Evolutionary conservation across 2,888 invertebrate species (phyloP).

Genomic region (Drosophila phalerata): DNA sequence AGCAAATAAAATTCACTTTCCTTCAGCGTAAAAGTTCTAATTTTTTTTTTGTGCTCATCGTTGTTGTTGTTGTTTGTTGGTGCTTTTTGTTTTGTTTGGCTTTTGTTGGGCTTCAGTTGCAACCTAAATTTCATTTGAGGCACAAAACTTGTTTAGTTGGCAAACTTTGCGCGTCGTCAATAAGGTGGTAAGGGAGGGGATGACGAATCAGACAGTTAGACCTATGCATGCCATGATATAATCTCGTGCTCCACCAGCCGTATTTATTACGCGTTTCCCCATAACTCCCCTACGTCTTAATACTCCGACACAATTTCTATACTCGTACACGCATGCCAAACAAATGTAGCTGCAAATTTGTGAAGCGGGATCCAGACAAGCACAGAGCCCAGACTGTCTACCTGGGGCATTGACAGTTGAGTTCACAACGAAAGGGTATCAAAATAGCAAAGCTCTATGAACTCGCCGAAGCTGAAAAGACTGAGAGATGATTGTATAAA

Average conservation of each 20-base stretch:
- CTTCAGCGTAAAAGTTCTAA: conserved; percentile 76
- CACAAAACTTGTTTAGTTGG: conserved; percentile 82
- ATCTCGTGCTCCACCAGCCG: conserved; percentile 56
- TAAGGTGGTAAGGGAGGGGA: conserved; percentile 54
- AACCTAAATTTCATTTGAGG: conserved; percentile 82
- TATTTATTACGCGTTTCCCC: conserved; percentile 65
- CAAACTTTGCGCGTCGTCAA: conserved; percentile 80
- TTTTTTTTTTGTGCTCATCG: conserved; percentile 46
- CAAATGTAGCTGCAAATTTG: conserved; percentile 55
- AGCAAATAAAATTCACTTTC: conserved; percentile 82
- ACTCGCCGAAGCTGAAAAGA: conserved; percentile 5
- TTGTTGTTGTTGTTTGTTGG: conserved; percentile 37
- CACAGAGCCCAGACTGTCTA: conserved; percentile 11
- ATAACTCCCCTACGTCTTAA: conserved; percentile 30
- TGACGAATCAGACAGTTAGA: conserved; percentile 66
- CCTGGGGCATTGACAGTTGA: conserved; percentile 9
- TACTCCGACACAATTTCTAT: conserved; percentile 4
- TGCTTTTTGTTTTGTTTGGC: conserved; percentile 71
- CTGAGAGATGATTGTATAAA: not conserved
- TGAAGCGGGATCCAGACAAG: conserved; percentile 4
- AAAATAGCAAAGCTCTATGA: conserved; percentile 1
- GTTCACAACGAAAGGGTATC: conserved; percentile 35
- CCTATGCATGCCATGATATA: conserved; percentile 76
- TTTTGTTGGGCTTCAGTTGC: conserved; percentile 80
- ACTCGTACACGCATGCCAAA: conserved; percentile 30